These are phyloP conservation scores for Theocolax elegans DNA, from an alignment of 1,140 invertebrate species.

Conservation along the genomic window DNA sequence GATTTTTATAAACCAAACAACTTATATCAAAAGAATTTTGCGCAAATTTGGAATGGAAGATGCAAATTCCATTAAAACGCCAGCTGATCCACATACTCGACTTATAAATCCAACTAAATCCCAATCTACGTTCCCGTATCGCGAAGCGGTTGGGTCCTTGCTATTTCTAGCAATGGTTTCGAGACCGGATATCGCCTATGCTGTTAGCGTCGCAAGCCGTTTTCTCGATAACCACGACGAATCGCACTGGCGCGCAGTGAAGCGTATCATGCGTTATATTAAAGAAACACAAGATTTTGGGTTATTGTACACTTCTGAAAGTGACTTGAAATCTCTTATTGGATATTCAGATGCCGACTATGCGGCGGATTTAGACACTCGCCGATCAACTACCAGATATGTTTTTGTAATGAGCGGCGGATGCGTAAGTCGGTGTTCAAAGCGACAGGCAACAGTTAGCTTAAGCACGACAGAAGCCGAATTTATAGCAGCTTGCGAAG, in stretches of 20 bases:
- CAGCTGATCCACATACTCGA: slow-evolving; percentile 9
- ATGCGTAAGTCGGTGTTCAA: slow-evolving; percentile 25
- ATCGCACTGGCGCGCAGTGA: slow-evolving; percentile 37
- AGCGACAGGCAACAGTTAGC: slow-evolving; percentile 27
- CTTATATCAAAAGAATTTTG: no score
- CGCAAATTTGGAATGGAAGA: no score
- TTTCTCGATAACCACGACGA: slow-evolving; percentile 14
- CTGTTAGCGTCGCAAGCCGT: slow-evolving; percentile 14
- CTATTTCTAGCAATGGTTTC: no score
- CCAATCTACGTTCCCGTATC: slow-evolving; percentile 14
- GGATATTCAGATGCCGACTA: slow-evolving; percentile 20
- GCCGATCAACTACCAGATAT: no score
- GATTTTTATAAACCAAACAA: no score
- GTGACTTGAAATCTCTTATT: not conserved
- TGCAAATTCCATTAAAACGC: not conserved
- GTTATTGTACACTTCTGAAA: slow-evolving; percentile 2
- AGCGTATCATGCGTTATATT: slow-evolving; percentile 39
- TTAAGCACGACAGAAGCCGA: slow-evolving; percentile 43
- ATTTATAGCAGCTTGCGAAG: slow-evolving; percentile 41
- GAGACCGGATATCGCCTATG: slow-evolving; percentile 21
- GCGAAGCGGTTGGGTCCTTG: slow-evolving; percentile 34
- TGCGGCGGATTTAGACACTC: slow-evolving; percentile 7
- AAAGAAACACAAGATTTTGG: slow-evolving; percentile 20
- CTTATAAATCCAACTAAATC: not conserved
- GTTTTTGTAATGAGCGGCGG: slow-evolving; percentile 10